Evolutionary conservation across 92 coral and sea anemone genomes (phyloP), one percentile per base, ranked within the genome.

Genomic region (Paramuricea clavata): DNA sequence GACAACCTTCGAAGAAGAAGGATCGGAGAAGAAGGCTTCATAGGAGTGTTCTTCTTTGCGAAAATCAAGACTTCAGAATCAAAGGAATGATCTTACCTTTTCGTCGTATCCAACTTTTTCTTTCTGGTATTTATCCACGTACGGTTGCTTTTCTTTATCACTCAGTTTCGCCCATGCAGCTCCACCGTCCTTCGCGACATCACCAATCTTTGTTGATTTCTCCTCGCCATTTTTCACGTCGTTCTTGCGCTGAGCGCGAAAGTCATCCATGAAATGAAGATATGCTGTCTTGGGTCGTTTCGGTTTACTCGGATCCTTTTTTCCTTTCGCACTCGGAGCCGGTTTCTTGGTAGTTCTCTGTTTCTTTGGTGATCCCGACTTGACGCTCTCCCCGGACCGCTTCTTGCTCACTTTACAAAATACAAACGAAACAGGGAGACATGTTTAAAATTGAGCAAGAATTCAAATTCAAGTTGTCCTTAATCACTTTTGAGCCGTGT

Each of bases 161-260:
- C 93, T 57, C 80, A 95, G 67, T 74, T 69, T 85, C 83, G 83
- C 93, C 98, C 98, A 95, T 78, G 64, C 84, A 69, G 85, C 96
- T 69, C 98, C 98, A 17, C 94, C 95, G 73, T 87, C 83, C 93
- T 95, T 95, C 74, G 98, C 98, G 33, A 95, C 95, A 75, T 95
- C 98, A 90, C 95, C 95, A 64, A 93, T 97, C 57, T 94, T 94
- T 31, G 96, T 94, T 26, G 95, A 81, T 47, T 93, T 74, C 25
- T 88, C 88, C 67, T 93, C 95, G 57, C 72, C 93, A 90, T 95
- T 90, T 82, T 75, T 86, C 87, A 86, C 56, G 85, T 95, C 91
- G 73, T 56, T 87, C 79, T 85, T 93, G 89, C 93, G 91, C 78
- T 91, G 82, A 44, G 73, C 79, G 22, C 98, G 94, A 81, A 95